Evolutionary conservation across 2,113 vertebrate species (phyloP).

Genomic region (Pseudopipra pipra): DNA sequence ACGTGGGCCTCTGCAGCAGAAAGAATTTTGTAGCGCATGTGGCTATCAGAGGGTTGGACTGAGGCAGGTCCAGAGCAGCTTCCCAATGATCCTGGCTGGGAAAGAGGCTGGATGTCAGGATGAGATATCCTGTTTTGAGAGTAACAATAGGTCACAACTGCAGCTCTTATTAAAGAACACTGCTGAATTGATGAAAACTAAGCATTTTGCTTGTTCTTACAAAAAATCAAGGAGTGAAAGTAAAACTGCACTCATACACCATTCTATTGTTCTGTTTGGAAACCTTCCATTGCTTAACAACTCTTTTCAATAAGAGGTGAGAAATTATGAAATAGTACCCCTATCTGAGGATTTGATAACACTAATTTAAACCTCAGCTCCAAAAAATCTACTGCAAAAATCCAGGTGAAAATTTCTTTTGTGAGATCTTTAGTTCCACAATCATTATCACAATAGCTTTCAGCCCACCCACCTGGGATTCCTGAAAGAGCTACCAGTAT

Average conservation of each 20-base stretch:
- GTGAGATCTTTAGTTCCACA: background rate
- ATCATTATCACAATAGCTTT: constrained; percentile 20
- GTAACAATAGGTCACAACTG: background rate
- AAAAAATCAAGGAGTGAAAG: constrained; percentile 55
- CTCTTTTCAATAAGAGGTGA: background rate
- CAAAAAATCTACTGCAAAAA: background rate
- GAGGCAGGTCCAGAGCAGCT: background rate
- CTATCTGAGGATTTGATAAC: constrained; percentile 6
- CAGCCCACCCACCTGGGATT: background rate
- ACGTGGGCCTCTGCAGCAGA: background rate
- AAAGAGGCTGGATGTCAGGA: background rate
- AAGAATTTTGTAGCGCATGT: background rate
- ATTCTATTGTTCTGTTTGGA: constrained; percentile 59
- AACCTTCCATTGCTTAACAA: constrained; percentile 28
- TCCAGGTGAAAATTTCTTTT: constrained; percentile 6
- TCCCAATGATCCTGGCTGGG: background rate
- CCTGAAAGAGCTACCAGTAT: constrained; percentile 10
- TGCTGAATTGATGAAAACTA: constrained; percentile 6
- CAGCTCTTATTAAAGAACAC: background rate
- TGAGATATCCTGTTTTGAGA: background rate
- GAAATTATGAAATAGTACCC: constrained; percentile 27
- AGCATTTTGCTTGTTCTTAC: constrained; percentile 29
- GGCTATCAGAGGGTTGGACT: background rate
- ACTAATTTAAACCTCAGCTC: background rate
- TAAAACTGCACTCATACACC: background rate